Evolutionary conservation across 2,797 vertebrate genomes (phyloP), one percentile per base, ranked within the genome.

Genomic region (Pipistrellus nathusii): DNA sequence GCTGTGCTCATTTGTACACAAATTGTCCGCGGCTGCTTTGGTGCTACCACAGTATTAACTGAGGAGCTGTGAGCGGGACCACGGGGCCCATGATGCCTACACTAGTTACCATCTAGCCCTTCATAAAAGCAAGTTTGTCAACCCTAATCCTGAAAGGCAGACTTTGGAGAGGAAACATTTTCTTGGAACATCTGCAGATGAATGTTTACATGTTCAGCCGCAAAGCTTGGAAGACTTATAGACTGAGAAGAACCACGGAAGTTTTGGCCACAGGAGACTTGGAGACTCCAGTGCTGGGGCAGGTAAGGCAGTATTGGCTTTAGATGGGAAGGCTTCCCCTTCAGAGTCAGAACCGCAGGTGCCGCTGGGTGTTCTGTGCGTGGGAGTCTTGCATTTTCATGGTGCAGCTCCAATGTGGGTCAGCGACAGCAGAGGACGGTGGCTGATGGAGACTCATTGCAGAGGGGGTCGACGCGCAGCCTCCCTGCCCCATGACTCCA

Each of bases 131-230:
- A 87, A 35, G 48, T 41, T 35, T 80, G 69, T 82, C 23, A 11
- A 14, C 55, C 20, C 23, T 30, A 35, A 46, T 51, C 46, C n/a
- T 55, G 51, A 64, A 84, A 69, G 69, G 51, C 25, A 25, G 27
- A 32, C 12, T 89, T 62, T 68, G 55, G 76, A 80, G 77, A 95
- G 35, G 48, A 80, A 66, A n/a, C 32, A 27, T 69, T 82, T 91
- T 76, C 75, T 59, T 46, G 38, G 66, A 71, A 71, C 35, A 59
- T 20, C 57, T 44, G 66, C 77, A 82, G 55, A 21, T 38, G 13
- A 25, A 15, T 53, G 89, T 81, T 93, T 83, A 48, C 17, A 3
- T 27, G 38, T 20, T 9, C 69, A 88, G 57, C 66, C 13, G 57
- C 75, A 68, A 81, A 44, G 38, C 17, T 80, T 51, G 48, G 41